phyloP scores from a whole-genome alignment of 2,888 invertebrate species.

The Aphidius colemani region DNA sequence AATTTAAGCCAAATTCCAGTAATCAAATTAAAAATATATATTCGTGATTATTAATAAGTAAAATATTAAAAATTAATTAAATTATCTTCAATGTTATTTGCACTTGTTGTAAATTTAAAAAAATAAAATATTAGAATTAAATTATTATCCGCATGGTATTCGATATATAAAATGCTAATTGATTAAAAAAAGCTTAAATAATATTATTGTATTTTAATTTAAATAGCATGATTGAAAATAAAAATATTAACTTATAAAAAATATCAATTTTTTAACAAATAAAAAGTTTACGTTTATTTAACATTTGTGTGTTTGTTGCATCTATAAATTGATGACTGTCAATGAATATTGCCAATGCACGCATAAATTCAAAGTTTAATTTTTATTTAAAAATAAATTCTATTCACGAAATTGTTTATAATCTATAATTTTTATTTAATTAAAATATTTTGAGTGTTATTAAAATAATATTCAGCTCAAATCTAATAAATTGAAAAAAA shows the following conservation, averaged over 20 bases:
- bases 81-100: constrained; percentile 40
- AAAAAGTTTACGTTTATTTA: neutral
- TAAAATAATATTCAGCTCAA: too few species aligned
- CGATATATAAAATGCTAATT: constrained; percentile 10
- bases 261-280: neutral
- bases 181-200: constrained; percentile 26
- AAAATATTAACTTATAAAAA: constrained; percentile 15
- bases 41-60: constrained; percentile 1
- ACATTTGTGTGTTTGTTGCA: neutral
- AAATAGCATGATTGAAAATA: constrained; percentile 31
- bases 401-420: neutral
- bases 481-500: neutral
- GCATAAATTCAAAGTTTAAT: too few species aligned
- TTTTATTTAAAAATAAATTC: too few species aligned
- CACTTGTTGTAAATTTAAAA: constrained; percentile 39
- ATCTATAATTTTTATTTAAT: neutral
- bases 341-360: too few species aligned
- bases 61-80: constrained; percentile 6
- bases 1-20: constrained; percentile 47
- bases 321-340: too few species aligned
- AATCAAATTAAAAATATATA: constrained; percentile 34
- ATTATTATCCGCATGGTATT: too few species aligned
- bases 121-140: neutral
- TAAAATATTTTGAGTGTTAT: too few species aligned
- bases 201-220: constrained; percentile 29